Conservation (phyloP, 2,113 vertebrate species). For the Bufo gargarizans region DNA sequence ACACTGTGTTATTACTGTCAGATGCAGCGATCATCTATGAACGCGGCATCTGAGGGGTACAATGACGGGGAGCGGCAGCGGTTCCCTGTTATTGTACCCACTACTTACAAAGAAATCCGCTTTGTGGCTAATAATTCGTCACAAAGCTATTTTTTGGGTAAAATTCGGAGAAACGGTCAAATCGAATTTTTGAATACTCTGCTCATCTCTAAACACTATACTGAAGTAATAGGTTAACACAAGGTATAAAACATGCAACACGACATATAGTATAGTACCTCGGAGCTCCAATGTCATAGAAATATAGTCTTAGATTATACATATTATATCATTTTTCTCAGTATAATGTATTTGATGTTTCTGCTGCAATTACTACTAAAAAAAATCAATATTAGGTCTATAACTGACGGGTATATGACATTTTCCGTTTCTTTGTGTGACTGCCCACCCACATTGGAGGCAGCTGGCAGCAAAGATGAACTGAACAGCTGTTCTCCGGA, state of each 20-base stretch:
- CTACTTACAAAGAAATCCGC: too few species aligned
- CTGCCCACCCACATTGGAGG: conserved; percentile 80
- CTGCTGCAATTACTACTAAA: neutral
- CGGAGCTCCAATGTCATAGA: neutral
- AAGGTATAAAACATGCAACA: neutral
- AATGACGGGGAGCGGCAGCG: too few species aligned
- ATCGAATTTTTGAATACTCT: too few species aligned
- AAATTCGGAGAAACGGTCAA: too few species aligned
- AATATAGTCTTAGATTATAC: neutral
- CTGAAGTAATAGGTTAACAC: neutral
- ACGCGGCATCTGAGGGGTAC: too few species aligned
- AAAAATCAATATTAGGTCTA: conserved; percentile 28
- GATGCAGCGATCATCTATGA: too few species aligned
- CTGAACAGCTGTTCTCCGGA: conserved; percentile 70
- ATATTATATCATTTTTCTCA: neutral
- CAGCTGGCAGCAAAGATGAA: conserved; percentile 79
- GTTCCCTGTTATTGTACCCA: too few species aligned
- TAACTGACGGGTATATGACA: conserved; percentile 63
- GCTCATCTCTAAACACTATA: too few species aligned
- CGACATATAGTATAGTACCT: neutral
- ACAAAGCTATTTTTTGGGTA: too few species aligned
- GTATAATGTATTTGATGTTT: neutral
- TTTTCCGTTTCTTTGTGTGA: conserved; percentile 74
- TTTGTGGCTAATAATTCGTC: too few species aligned
- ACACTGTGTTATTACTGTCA: too few species aligned